Base-by-base conservation (phyloP, 2,797 vertebrate species). In the Numenius phaeopus region DNA sequence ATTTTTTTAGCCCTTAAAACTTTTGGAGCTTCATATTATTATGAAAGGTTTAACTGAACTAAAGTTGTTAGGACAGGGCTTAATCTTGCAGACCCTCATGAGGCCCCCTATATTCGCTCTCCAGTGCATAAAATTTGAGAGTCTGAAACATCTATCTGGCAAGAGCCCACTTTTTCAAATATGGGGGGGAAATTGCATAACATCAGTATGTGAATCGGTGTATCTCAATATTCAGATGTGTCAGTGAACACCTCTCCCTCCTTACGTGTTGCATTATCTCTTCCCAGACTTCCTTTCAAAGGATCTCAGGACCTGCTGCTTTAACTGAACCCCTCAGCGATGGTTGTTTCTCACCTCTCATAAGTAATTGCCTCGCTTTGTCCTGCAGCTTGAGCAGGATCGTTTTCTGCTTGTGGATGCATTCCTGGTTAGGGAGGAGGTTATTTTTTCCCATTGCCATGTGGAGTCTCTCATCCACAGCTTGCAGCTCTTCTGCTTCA, bases 1-100 rank as follows among this genome's bases (percentile, higher is more conserved):
- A 61, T 17, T 79, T 90, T 87, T 93, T 96, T 89, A 83, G 85
- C 69, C 86, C 66, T 89, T 92, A 88, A 88, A 90, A 90, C 72
- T 93, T 94, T 70, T 39, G 64, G 65, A 90, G 34, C 14, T 94
- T 50, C 54, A 24, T 83, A 79, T 79, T 81, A 89, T 90, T 73
- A 66, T 77, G 55, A 50, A 94, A 65, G 49, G 54, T 84, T 94
- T 81, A 81, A 75, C 77, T 82, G 77, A 71, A 70, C 62, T 88
- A 30, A 83, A 78, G 49, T 92, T 95, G 49, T 93, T 91, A 90
- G 80, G 71, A 75, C 27, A 64, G 52, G 26, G 57, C 66, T 90
- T 95, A 64, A 83, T 88, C 95, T 91, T 88, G 61, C 69, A 91
- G 54, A 54, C 42, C 44, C 42, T 83, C 11, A 6, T 18, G n/a